Percentiles rank a stretch among this genome's conserved stretches.
These are phyloP conservation scores for Ormia ochracea DNA, from an alignment of 2,888 invertebrate species.

Conservation along the genomic window DNA sequence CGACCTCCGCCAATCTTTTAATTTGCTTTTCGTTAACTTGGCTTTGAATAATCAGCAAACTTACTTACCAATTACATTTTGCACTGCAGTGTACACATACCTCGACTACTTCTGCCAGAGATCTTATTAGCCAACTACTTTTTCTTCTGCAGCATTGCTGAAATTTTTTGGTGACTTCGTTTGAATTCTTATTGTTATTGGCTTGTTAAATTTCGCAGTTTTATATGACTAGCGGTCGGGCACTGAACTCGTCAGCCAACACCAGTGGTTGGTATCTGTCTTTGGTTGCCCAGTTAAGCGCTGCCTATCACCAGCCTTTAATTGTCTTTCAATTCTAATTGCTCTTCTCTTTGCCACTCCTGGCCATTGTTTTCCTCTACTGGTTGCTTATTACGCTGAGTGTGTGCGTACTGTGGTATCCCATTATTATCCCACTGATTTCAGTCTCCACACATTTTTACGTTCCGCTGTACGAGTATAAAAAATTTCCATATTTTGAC, in stretches of 20 bases:
- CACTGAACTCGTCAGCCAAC: background rate
- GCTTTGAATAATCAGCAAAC: constrained; percentile 37
- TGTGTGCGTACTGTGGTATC: background rate
- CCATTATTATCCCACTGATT: constrained; percentile 53
- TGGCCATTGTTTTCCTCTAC: background rate
- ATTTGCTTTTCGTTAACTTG: constrained; percentile 61
- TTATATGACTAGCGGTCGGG: constrained; percentile 23
- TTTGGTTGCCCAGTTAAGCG: constrained; percentile 35
- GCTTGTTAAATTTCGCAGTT: constrained; percentile 60
- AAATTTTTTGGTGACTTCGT: constrained; percentile 63
- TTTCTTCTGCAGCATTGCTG: constrained; percentile 58
- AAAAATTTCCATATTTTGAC: constrained; percentile 13
- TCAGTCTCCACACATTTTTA: constrained; percentile 47
- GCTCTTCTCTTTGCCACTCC: constrained; percentile 41
- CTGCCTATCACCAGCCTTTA: constrained; percentile 48
- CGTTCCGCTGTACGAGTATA: background rate
- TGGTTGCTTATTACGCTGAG: background rate
- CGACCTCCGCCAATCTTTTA: constrained; percentile 66
- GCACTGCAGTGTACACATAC: constrained; percentile 28
- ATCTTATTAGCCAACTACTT: constrained; percentile 25
- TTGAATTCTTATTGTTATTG: constrained; percentile 62
- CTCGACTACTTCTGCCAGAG: constrained; percentile 10
- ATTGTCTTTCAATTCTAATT: constrained; percentile 61
- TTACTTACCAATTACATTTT: constrained; percentile 34
- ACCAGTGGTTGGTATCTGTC: constrained; percentile 13